These are phyloP conservation scores for Regulus satrapa DNA, from an alignment of 2,113 vertebrate genomes.

Conservation along the genomic window DNA sequence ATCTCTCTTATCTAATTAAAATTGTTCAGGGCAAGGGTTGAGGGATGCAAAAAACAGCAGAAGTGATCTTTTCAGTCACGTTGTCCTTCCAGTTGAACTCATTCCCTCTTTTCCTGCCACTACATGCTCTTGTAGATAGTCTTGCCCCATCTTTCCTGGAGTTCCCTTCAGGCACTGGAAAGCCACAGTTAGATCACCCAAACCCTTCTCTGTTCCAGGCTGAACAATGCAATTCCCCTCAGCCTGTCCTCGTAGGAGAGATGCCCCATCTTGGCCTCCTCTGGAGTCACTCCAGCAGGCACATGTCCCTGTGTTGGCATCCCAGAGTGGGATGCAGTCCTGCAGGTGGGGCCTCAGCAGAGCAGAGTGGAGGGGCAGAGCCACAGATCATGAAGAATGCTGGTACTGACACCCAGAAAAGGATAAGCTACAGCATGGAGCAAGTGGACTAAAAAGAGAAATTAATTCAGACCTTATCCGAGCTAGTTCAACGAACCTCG, in stretches of 20 bases:
- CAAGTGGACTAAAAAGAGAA: neutral
- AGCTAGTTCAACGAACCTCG: neutral
- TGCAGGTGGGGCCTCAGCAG: neutral
- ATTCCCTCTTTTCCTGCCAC: neutral
- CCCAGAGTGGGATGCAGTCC: neutral
- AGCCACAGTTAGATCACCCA: neutral
- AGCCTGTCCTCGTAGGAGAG: neutral
- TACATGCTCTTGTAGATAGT: neutral
- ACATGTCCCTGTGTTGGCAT: rapidly evolving
- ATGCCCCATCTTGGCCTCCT: too few species aligned
- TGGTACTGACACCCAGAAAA: neutral
- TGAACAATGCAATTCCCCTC: too few species aligned
- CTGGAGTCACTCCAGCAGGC: rapidly evolving
- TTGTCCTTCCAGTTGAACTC: neutral
- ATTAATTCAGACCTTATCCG: neutral
- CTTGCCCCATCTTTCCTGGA: neutral
- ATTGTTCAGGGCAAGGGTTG: neutral
- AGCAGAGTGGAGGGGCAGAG: neutral
- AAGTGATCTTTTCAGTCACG: neutral
- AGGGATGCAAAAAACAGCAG: neutral
- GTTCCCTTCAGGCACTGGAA: neutral
- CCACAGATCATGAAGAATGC: neutral
- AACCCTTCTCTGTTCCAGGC: neutral
- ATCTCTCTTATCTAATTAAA: neutral
- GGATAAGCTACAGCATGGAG: neutral